A percentile compares a stretch with the other conserved stretches of the same genome.
Evolutionary conservation across 1,140 invertebrate species (phyloP).

Genomic region (Trichonephila clavata): DNA sequence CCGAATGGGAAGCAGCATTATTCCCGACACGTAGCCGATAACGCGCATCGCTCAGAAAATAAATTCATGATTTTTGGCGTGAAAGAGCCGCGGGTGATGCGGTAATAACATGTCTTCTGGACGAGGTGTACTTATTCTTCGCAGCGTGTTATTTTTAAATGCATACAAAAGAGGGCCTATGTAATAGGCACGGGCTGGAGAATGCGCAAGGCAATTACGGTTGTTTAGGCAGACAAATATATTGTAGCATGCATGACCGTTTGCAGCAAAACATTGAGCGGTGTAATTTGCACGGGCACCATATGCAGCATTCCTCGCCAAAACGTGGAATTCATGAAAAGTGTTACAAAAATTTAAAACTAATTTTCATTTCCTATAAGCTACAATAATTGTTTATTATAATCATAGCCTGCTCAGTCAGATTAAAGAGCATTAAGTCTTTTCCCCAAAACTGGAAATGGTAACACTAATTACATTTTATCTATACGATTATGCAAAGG

Average conservation of each 20-base stretch:
- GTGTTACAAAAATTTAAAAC: not conserved
- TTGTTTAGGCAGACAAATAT: conserved; percentile 29
- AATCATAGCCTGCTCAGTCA: no score
- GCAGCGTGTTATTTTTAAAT: conserved; percentile 31
- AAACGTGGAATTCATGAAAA: not conserved
- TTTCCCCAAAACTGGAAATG: no score
- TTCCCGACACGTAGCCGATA: conserved; percentile 42
- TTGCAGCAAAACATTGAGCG: not conserved
- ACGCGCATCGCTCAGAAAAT: not conserved
- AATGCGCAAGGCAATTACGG: conserved; percentile 38
- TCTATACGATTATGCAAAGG: no score
- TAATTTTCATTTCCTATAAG: not conserved
- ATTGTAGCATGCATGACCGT: not conserved
- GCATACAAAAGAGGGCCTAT: not conserved
- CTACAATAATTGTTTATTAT: not conserved
- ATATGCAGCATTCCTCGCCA: not conserved
- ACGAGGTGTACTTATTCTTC: conserved; percentile 39
- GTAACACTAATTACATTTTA: no score
- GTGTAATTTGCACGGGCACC: not conserved
- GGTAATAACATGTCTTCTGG: conserved; percentile 50
- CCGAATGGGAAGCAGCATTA: not conserved
- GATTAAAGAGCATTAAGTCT: no score
- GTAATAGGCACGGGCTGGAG: not conserved
- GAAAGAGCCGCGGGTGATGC: conserved; percentile 6
- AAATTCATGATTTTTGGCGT: conserved; percentile 51